Evolutionary conservation across 1,140 invertebrate species (phyloP).

Genomic region (Cotesia vestalis): DNA sequence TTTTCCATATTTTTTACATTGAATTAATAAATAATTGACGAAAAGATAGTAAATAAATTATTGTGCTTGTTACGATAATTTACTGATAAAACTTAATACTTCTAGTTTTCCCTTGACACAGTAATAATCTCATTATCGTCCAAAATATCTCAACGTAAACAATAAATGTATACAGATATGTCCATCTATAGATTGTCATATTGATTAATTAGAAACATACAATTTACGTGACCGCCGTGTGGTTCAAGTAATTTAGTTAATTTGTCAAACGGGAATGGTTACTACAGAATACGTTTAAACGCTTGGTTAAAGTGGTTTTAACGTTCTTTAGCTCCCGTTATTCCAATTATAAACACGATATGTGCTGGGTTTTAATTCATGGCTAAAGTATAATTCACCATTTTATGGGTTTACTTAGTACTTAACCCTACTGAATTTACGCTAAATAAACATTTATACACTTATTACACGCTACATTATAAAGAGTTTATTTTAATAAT

Average conservation of each 20-base stretch:
- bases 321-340: not conserved
- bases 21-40: no score
- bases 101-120: no score
- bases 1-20: no score
- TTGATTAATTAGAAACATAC: constrained; percentile 26
- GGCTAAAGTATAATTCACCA: not conserved
- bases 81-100: no score
- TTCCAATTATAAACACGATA: constrained; percentile 12
- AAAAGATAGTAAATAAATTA: no score
- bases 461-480: no score
- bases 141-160: not conserved
- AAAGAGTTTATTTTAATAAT: no score
- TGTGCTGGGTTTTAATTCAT: constrained; percentile 13
- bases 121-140: no score
- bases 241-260: constrained; percentile 33
- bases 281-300: not conserved
- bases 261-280: constrained; percentile 27
- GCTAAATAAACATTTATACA: no score
- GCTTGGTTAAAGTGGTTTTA: constrained; percentile 19
- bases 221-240: constrained; percentile 15
- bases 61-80: no score
- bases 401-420: not conserved
- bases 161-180: constrained; percentile 10
- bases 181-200: constrained; percentile 12
- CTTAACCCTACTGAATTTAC: no score